Conservation (phyloP, 1,140 invertebrate species). For the Thaumatotibia leucotreta region DNA sequence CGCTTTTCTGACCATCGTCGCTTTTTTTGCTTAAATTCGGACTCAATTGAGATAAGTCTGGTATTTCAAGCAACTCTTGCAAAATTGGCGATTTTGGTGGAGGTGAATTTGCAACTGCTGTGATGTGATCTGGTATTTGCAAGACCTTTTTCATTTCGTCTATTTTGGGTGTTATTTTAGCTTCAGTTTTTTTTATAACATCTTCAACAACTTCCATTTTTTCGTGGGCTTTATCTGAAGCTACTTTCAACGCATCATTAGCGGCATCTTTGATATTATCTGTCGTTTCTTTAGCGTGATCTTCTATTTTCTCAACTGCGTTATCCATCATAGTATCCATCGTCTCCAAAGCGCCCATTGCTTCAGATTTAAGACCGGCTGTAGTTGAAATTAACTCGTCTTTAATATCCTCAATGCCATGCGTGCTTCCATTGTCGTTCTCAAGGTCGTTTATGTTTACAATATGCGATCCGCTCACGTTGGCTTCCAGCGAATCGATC, state of each 20-base stretch:
- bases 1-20: conserved; percentile 67
- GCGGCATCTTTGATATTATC: conserved; percentile 11
- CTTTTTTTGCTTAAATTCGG: conserved; percentile 64
- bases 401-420: conserved; percentile 48
- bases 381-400: conserved; percentile 29
- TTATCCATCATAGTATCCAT: conserved; percentile 33
- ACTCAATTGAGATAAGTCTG: conserved; percentile 64
- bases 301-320: conserved; percentile 36
- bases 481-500: conserved; percentile 65
- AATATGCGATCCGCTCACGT: conserved; percentile 70
- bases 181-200: conserved; percentile 46
- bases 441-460: conserved; percentile 72
- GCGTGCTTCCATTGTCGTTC: conserved; percentile 47
- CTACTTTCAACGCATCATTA: conserved; percentile 3
- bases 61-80: conserved; percentile 57
- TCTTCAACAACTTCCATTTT: conserved; percentile 53
- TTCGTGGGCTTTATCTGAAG: conserved; percentile 11
- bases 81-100: conserved; percentile 60
- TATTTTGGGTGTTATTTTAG: conserved; percentile 32
- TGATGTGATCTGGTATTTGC: conserved; percentile 48
- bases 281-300: conserved; percentile 32
- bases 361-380: conserved; percentile 25
- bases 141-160: conserved; percentile 48
- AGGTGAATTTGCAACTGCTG: conserved; percentile 56
- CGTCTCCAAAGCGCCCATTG: conserved; percentile 31